A percentile compares a stretch with the other conserved stretches of the same genome.
Evolutionary conservation across 2,797 vertebrate species (phyloP).

Genomic region (Rhinatrema bivittatum): DNA sequence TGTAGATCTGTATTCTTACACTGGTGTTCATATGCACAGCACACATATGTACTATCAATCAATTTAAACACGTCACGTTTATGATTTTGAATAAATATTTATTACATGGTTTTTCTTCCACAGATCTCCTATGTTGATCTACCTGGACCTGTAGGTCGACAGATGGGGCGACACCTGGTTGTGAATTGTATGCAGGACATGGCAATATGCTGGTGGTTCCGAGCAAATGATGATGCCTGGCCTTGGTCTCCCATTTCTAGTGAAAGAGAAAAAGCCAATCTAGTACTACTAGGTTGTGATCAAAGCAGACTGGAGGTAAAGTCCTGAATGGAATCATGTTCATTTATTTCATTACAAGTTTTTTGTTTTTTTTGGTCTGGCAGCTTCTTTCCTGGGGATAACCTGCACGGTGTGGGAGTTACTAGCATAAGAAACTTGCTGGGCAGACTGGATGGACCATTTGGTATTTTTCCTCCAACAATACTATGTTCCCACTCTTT

Average conservation of each 20-base stretch:
- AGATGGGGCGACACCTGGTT: conserved; percentile 54
- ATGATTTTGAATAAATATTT: conserved; percentile 11
- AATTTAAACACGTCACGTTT: background rate
- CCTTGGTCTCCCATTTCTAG: conserved; percentile 75
- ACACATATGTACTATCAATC: conserved; percentile 2
- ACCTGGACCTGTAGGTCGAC: conserved; percentile 51
- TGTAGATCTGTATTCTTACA: conserved; percentile 31
- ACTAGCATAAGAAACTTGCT: no score
- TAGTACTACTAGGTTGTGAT: conserved; percentile 72
- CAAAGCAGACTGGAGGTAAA: conserved; percentile 75
- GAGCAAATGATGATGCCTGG: conserved; percentile 64
- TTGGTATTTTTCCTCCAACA: no score
- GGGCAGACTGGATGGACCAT: no score
- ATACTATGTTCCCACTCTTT: no score
- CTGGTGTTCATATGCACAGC: conserved; percentile 26
- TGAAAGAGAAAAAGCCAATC: conserved; percentile 71
- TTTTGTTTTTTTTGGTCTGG: no score
- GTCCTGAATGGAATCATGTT: conserved; percentile 7
- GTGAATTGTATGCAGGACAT: conserved; percentile 73
- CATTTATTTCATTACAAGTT: background rate
- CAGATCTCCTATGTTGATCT: conserved; percentile 74
- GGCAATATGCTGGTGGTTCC: conserved; percentile 83
- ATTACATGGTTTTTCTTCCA: background rate
- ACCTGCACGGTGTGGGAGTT: no score
- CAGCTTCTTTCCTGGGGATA: no score